Conservation (phyloP, 2,797 vertebrate species). For the Falco berigora region DNA sequence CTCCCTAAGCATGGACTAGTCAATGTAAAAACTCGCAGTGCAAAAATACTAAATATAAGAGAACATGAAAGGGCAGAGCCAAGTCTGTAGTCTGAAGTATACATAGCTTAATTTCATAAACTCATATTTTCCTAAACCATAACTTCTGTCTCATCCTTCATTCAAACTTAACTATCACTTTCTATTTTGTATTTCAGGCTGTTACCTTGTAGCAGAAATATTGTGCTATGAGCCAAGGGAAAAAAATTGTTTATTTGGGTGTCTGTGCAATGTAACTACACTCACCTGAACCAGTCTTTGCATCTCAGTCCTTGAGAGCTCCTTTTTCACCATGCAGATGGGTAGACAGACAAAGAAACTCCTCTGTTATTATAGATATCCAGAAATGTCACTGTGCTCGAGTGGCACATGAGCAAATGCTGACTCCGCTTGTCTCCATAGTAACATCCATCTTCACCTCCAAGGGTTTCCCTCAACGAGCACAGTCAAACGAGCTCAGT, state of each 20-base stretch:
- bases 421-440: neutral
- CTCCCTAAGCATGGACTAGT: neutral
- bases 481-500: neutral
- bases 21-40: neutral
- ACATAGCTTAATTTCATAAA: neutral
- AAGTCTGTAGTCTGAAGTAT: neutral
- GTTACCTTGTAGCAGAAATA: neutral
- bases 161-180: neutral
- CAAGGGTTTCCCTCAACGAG: neutral
- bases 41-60: neutral
- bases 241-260: neutral
- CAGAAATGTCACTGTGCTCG: neutral
- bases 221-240: neutral
- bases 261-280: neutral
- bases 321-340: neutral
- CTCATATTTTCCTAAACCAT: neutral
- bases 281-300: neutral
- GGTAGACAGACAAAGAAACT: neutral
- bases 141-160: neutral
- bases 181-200: neutral
- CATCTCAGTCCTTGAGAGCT: neutral
- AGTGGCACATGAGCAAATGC: neutral
- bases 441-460: neutral
- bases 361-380: neutral
- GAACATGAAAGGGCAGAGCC: neutral